Base-by-base conservation (phyloP, 2,888 invertebrate species). In the Schizaphis graminum region DNA sequence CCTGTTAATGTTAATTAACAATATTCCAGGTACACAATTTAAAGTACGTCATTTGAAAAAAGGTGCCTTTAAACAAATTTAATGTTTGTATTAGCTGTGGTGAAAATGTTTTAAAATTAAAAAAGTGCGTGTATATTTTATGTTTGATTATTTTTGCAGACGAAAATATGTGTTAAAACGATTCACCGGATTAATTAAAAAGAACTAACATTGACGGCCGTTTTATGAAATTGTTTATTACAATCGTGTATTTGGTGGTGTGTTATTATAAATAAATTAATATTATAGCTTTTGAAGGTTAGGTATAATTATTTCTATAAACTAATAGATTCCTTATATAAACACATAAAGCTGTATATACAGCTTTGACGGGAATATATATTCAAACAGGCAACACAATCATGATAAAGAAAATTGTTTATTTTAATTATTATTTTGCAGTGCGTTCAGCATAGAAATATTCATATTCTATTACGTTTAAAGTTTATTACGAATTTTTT, bases 221-320 rank as follows among this genome's bases (percentile, higher is more conserved):
- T 89, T 57, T 89, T 89, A 89, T 57, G 35, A 53, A 53, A 53
- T 56, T 88, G 35, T 56, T 89, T 56, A 47, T 47, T 47, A n/a
- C 11, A 86, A 47, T 77, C 21, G 21, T 77, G 35, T 77, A 21
- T 77, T 77, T 13, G 2, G 47, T 86, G n/a, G 16, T 53, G 28
- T 47, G 28, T 86, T 86, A 86, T 47, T 86, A 47, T 86, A 86
- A 13, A 47, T 87, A 49, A 53, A 87, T 87, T 26, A 41, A 47
- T n/a, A 49, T 47, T 35, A 44, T 53, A 49, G 49, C 1, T 53
- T 87, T 87, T 21, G 21, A 87, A n/a, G 8, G n/a, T n/a, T 49
- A 87, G 21, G 16, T 49, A 49, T 49, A 87, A 53, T 87, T 53
- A 35, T 77, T 49, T 53, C 53, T 53, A 10, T 35, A 49, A 87